Evolutionary conservation across 2,888 invertebrate genomes (phyloP).

Genomic region (Ochropleura plecta): DNA sequence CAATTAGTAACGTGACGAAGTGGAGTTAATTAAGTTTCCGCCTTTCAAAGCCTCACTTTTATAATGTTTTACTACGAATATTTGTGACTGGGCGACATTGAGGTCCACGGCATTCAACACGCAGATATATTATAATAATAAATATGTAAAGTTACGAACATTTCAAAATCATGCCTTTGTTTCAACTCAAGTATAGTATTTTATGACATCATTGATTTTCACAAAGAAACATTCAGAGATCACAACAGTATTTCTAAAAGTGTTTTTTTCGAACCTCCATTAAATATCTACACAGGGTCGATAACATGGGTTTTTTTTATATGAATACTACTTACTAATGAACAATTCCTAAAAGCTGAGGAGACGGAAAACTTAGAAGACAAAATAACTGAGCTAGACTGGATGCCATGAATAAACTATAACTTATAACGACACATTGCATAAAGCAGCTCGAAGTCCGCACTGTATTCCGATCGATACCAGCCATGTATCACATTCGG

Average conservation of each 20-base stretch:
- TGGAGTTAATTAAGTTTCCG: conserved; percentile 49
- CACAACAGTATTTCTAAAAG: background rate
- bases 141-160: background rate
- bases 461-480: conserved; percentile 29
- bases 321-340: background rate
- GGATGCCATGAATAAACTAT: background rate
- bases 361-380: background rate
- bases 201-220: background rate
- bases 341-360: background rate
- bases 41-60: conserved; percentile 46
- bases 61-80: conserved; percentile 11
- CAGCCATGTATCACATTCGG: conserved; percentile 1
- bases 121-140: background rate
- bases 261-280: background rate
- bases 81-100: conserved; percentile 23
- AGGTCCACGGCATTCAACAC: background rate
- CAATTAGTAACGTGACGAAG: conserved; percentile 47
- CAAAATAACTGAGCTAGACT: background rate
- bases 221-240: background rate
- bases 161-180: too few species aligned
- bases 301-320: background rate
- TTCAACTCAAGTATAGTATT: too few species aligned
- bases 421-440: background rate
- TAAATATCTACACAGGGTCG: background rate
- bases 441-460: conserved; percentile 13